These are phyloP conservation scores for Drosophila gunungcola DNA, from an alignment of 1,140 invertebrate species.

Conservation along the genomic window DNA sequence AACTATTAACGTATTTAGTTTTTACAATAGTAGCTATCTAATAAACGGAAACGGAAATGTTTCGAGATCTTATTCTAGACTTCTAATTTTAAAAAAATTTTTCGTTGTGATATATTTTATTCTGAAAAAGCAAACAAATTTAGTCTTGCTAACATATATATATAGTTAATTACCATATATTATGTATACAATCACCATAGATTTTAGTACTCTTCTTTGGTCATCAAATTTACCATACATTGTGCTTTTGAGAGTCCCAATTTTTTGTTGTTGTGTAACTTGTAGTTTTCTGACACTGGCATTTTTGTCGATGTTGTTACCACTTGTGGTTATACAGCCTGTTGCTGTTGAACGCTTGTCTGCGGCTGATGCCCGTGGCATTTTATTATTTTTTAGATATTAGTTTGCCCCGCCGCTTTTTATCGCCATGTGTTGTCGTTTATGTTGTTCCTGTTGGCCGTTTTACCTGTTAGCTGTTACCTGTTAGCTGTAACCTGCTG, in stretches of 20 bases:
- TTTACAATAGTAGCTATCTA: no score
- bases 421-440: slow-evolving; percentile 26
- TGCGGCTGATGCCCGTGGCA: slow-evolving; percentile 5
- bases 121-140: no score
- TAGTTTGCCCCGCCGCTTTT: slow-evolving; percentile 22
- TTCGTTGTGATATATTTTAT: no score
- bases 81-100: no score
- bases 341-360: slow-evolving; percentile 19
- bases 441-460: slow-evolving; percentile 4
- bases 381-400: slow-evolving; percentile 31
- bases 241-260: background rate
- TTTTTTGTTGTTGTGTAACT: background rate
- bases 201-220: no score
- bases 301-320: slow-evolving; percentile 6
- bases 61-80: no score
- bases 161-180: no score
- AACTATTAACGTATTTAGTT: no score
- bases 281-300: background rate
- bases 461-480: background rate
- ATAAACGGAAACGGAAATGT: no score
- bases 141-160: no score
- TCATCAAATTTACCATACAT: no score
- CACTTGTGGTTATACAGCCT: slow-evolving; percentile 5
- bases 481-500: background rate
- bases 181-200: no score